Evolutionary conservation across 2,797 vertebrate species (phyloP), one percentile per base, ranked within the genome.

Genomic region (Sitta carolinensis): DNA sequence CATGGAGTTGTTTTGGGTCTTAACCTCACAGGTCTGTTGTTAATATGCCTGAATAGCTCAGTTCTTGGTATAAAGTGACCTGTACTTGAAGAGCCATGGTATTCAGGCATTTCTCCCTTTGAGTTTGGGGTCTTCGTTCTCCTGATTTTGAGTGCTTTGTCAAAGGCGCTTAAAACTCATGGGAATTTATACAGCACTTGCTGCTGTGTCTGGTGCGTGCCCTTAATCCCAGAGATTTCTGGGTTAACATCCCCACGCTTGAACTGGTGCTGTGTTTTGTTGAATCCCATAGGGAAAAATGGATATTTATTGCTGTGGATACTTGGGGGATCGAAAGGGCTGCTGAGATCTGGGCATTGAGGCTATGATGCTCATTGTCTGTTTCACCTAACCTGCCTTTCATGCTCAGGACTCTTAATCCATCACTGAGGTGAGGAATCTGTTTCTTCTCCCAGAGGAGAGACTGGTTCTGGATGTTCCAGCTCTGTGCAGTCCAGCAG

Each of bases 361-460:
- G 52, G 38, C 50, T 75, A 0, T 1, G 1, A 3, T 50, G 82
- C 58, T 74, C 57, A 4, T 63, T 5, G 0, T 0, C 32, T 17
- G 0, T 47, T 63, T 51, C n/a, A 14, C 61, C 43, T 57, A 3
- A 51, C 30, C 30, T n/a, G 27, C 40, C 59, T 26, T 54, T 79
- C 23, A 1, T 20, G 14, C 61, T 61, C 26, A 13, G 59, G 51
- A 64, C 62, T 68, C 7, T 69, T 45, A 7, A 13, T 63, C 36
- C 2, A 3, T 25, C 55, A 10, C 26, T 1, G 2, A 68, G 27
- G 38, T 1, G 0, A 4, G 30, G 63, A 66, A 62, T 23, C 26
- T 6, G 2, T 43, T 61, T 32, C 18, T 57, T 54, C 18, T 78
- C 58, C 42, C 11, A 25, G 69, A 43, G 34, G 45, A 93, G 76